Percentiles rank a stretch among this genome's conserved stretches.
Conservation (phyloP, 92 coral and sea anemone genomes). For the Siderastrea radians region DNA sequence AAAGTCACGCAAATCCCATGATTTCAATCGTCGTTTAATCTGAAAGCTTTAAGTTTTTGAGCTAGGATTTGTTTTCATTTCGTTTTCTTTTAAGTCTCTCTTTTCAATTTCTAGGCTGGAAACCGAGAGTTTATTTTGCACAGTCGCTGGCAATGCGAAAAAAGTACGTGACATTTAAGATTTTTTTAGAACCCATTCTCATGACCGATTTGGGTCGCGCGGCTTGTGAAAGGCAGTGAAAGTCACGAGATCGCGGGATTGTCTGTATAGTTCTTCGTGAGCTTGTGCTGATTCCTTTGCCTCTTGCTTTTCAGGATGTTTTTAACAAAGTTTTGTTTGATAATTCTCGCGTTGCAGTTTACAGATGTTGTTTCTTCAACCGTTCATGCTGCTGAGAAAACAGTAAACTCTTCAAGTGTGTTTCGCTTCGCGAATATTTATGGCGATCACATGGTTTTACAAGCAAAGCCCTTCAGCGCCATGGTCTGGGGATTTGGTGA, state of each 20-base stretch:
- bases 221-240: neutral
- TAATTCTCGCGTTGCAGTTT: neutral
- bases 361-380: slow-evolving; percentile 13
- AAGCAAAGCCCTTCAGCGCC: slow-evolving; percentile 85
- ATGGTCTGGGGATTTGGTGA: slow-evolving; percentile 97
- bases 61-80: neutral
- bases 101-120: neutral
- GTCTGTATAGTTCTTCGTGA: too few species aligned
- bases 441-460: slow-evolving; percentile 98
- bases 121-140: neutral
- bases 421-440: slow-evolving; percentile 95
- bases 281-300: too few species aligned
- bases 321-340: slow-evolving; percentile 3
- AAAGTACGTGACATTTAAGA: too few species aligned
- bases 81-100: neutral
- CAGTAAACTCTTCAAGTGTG: neutral
- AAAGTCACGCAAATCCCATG: neutral
- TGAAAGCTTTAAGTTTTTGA: too few species aligned
- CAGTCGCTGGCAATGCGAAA: too few species aligned
- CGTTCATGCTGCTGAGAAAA: too few species aligned
- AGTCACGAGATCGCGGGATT: neutral
- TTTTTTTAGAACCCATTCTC: too few species aligned
- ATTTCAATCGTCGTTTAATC: neutral
- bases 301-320: slow-evolving; percentile 2
- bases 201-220: too few species aligned